Conservation (phyloP, 2,888 invertebrate species). For the Criorhina ranunculi region DNA sequence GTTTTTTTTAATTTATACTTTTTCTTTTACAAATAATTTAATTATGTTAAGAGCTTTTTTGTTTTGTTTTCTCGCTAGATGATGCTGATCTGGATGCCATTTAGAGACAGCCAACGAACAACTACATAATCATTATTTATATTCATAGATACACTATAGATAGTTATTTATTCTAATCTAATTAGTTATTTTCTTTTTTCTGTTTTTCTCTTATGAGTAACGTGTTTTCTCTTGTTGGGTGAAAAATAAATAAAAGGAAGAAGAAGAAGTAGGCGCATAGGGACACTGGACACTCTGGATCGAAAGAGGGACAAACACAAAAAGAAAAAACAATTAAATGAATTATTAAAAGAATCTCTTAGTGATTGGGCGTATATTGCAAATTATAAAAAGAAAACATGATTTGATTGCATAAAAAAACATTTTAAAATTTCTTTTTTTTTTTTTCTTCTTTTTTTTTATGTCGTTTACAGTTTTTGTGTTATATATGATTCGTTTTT, state of each 20-base stretch:
- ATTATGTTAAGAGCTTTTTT: constrained; percentile 49
- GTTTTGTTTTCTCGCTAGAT: constrained; percentile 24
- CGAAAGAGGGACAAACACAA: not conserved
- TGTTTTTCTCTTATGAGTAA: constrained; percentile 59
- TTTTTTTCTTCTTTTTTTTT: no score
- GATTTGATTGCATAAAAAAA: constrained; percentile 51
- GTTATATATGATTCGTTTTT: constrained; percentile 2
- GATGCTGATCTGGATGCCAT: constrained; percentile 47
- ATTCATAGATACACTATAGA: constrained; percentile 70
- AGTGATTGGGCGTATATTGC: constrained; percentile 70
- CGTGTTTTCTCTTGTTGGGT: constrained; percentile 39
- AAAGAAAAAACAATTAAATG: constrained; percentile 41
- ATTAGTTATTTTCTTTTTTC: constrained; percentile 55
- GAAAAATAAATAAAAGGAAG: constrained; percentile 58
- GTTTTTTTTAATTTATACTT: constrained; percentile 28
- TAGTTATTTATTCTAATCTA: constrained; percentile 71
- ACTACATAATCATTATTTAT: constrained; percentile 56
- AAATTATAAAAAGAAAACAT: constrained; percentile 50
- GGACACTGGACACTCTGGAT: constrained; percentile 22
- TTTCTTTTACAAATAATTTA: constrained; percentile 67
- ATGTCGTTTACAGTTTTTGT: constrained; percentile 31
- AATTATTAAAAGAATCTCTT: constrained; percentile 63
- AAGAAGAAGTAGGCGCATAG: constrained; percentile 7
- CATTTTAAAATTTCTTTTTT: no score
- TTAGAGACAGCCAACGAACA: constrained; percentile 60